Base-by-base conservation (phyloP, 2,888 invertebrate species). In the Drosophila percnosoma region DNA sequence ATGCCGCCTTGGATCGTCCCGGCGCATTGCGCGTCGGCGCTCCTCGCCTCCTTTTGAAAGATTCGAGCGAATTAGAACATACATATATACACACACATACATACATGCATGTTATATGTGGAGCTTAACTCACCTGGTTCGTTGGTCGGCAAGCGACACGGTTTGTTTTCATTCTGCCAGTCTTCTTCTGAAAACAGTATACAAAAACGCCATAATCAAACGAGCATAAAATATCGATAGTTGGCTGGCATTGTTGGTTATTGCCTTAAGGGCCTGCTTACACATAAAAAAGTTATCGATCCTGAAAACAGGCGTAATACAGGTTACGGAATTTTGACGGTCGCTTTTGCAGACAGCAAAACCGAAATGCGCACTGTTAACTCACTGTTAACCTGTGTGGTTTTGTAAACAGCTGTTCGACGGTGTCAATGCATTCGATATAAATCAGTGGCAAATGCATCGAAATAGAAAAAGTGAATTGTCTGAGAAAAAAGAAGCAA, bases 1-100 rank as follows among this genome's bases (percentile, higher is more conserved):
- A 92, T 97, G 97, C 24, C 97, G 95, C 18, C 97, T 95, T 6
- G 97, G 96, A 93, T 97, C 97, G 93, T 97, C 97, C 48, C 97
- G 94, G 42, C 96, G 93, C 11, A 93, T 93, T 69, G 93, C 93
- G 82, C 73, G 94, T 92, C 73, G 82, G 67, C 92, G 82, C 63
- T 91, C 92, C 67, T 92, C 92, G 54, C 87, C 84, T 65, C 86
- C 93, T 92, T 68, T 63, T 24, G n/a, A 33, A 29, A 15, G 2
- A 40, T 33, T 38, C 65, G 27, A 15, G 7, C 13, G 33, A 38
- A 48, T 51, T n/a, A 34, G n/a, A 34, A 33, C 33, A n/a, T 4
- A 11, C 1, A 2, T 42, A 31, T 10, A 21, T 2, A 40, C 4
- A n/a, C 8, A 1, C 38, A 33, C 11, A 33, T 33, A 11, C 33